Base-by-base conservation (phyloP, 1,140 invertebrate genomes). In the Pygmarrhopalites habei region DNA sequence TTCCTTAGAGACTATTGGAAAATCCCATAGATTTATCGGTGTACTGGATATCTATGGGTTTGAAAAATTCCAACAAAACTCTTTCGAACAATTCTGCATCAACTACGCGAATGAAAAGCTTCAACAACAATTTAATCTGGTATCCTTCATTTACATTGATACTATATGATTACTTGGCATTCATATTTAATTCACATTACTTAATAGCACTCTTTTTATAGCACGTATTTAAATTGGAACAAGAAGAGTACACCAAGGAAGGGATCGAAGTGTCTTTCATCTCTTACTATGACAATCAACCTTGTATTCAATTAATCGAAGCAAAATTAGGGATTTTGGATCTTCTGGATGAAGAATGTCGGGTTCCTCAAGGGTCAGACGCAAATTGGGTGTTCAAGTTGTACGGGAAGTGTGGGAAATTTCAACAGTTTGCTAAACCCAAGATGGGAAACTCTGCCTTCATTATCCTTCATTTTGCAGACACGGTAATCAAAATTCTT, bases 1-100 rank as follows among this genome's bases (percentile, higher is more conserved):
- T 65, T 85, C 88, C 1, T 75, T 98, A 19, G 81, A 82, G 68
- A 80, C 72, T 70, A 41, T 30, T 25, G 65, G 70, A 25, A 75
- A 78, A 60, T 67, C 69, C 2, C 75, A 79, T 60, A 75, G 79
- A 57, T 90, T 91, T 74, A 86, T 91, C 74, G 93, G 93, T 44
- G 94, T 99, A 0, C 79, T 98, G 4, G 95, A 98, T 78, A 98
- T 98, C 69, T 98, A 98, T 78, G 95, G 95, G 2, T 98, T 98
- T 79, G 96, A 99, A 79, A 98, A 94, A 1, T 99, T 99, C 77
- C 91, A 97, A 73, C 83, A 86, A 2, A 99, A 99, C 76, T 95
- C 92, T 32, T 99, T 98, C 79, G 95, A 98, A 76, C 96, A 99
- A 77, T 98, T 99, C 77, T 99, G 95, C n/a, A 99, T 75, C 98